Percentiles rank a stretch among this genome's conserved stretches.
phyloP scores from a whole-genome alignment of 2,113 vertebrate species.

The Antechinus stuartii region DNA sequence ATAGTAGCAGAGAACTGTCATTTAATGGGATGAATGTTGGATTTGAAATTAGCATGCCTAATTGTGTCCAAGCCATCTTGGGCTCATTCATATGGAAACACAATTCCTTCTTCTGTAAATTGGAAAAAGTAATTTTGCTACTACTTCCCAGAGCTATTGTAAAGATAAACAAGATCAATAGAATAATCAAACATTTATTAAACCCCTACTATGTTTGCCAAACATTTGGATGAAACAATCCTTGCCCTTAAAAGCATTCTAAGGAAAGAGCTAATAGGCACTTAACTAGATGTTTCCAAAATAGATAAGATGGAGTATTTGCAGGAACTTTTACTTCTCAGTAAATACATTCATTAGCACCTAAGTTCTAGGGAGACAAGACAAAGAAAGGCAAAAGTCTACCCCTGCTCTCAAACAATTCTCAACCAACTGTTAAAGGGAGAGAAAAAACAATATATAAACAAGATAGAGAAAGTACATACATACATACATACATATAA shows the following conservation, averaged over 20 bases:
- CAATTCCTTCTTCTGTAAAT: neutral
- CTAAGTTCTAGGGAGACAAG: neutral
- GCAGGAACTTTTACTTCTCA: neutral
- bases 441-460: too few relatives aligned
- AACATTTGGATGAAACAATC: too few relatives aligned
- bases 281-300: neutral
- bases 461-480: too few relatives aligned
- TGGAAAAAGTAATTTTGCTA: too few relatives aligned
- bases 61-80: neutral
- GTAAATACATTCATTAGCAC: neutral
- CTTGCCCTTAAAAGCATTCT: too few relatives aligned
- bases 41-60: neutral
- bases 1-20: neutral
- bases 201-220: too few relatives aligned
- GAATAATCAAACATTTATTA: too few relatives aligned
- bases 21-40: neutral
- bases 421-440: too few relatives aligned
- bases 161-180: neutral
- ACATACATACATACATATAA: too few relatives aligned
- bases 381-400: too few relatives aligned
- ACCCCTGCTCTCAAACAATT: too few relatives aligned
- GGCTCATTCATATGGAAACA: neutral
- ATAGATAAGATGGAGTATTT: neutral
- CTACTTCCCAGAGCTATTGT: neutral
- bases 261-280: neutral